Base-by-base conservation (phyloP, 2,797 vertebrate genomes). In the Geotrypetes seraphini region DNA sequence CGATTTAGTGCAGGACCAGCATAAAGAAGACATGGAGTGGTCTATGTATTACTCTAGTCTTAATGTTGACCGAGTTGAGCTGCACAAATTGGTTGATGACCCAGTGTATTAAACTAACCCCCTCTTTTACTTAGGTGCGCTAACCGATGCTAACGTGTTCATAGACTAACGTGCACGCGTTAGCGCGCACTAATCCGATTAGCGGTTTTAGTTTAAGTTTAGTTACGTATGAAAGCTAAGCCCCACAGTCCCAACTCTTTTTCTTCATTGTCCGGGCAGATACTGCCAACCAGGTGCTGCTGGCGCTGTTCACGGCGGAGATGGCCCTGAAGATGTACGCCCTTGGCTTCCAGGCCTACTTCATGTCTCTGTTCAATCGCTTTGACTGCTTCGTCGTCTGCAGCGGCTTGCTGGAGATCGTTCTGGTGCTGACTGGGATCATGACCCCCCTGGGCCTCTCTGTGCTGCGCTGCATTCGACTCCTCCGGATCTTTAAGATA, bases 301-400 rank as follows among this genome's bases (percentile, higher is more conserved):
- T 99, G 5, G 44, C 78, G 1, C 81, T 96, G 16, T 99, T 99
- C 51, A 67, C 90, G 16, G 23, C 89, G 0, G 96, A 99, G 78
- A 99, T 98, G 91, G 66, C 96, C 50, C 53, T 96, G 60, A 97
- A 99, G 85, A 92, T 98, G 87, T 99, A 92, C 0, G 92, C 91
- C 0, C 70, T 98, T 63, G 96, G 94, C 19, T 79, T 88, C 19
- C 84, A 81, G 48, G 75, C 83, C 29, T 98, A 96, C 64, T 96
- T 97, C 67, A 90, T 99, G 88, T 99, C 95, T 0, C 57, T 97
- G 39, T 97, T 99, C 69, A 98, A 99, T 62, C 94, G 95, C 19
- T 98, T 98, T 3, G 96, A 99, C 79, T 96, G 89, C 77, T 95
- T 99, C 1, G 93, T 98, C 68, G 95, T 98, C 36, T 77, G 88